phyloP scores from a whole-genome alignment of 1,140 invertebrate species.

The Vollenhovia emeryi region DNA sequence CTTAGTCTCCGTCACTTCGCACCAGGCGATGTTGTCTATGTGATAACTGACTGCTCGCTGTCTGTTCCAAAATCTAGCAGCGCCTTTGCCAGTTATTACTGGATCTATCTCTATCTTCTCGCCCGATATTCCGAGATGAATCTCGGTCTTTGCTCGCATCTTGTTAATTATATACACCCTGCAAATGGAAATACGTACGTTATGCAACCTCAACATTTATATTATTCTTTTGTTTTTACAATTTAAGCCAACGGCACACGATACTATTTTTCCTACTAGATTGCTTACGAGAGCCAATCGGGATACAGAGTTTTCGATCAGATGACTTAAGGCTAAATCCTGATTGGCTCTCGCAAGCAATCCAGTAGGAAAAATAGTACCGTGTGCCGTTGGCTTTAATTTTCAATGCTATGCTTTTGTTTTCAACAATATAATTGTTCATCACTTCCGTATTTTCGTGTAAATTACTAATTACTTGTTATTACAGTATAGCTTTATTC shows the following conservation, averaged over 20 bases:
- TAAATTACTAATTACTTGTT: background rate
- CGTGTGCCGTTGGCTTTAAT: too few relatives aligned
- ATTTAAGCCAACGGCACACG: too few relatives aligned
- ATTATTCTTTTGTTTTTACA: background rate
- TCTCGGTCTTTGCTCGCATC: constrained; percentile 92
- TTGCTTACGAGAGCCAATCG: too few relatives aligned
- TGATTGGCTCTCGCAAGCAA: too few relatives aligned
- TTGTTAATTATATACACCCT: constrained; percentile 92
- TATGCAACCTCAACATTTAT: background rate
- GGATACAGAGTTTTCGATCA: too few relatives aligned
- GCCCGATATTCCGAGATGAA: constrained; percentile 94
- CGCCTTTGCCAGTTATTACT: constrained; percentile 88
- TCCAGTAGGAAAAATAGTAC: too few relatives aligned
- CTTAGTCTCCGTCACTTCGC: constrained; percentile 91
- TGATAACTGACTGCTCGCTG: constrained; percentile 91
- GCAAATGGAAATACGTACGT: constrained; percentile 23
- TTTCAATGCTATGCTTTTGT: constrained; percentile 2
- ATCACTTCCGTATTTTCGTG: background rate
- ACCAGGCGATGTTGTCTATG: constrained; percentile 94
- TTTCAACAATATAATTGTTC: constrained; percentile 5
- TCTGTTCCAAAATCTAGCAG: constrained; percentile 90
- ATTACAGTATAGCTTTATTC: background rate
- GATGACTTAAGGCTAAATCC: too few relatives aligned
- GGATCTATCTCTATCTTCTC: constrained; percentile 97
- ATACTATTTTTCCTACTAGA: too few relatives aligned